Base-by-base conservation (phyloP, 2,888 invertebrate species). In the Lasius fuliginosus region DNA sequence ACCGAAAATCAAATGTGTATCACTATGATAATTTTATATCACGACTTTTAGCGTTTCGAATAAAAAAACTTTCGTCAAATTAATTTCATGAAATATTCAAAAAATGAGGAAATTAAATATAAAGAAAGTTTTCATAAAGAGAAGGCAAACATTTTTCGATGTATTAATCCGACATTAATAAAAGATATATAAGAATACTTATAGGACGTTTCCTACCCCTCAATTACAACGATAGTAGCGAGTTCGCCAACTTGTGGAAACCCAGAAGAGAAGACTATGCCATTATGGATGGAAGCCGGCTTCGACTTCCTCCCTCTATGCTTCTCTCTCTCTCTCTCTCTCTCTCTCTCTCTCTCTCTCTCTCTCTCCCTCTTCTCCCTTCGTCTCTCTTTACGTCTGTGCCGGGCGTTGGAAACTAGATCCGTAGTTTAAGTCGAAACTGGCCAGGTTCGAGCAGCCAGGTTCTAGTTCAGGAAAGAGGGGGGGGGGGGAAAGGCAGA, bases 391-490 rank as follows among this genome's bases (percentile, higher is more conserved):
- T 58, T 79, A 60, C 27, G 33, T 79, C 56, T 69, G 53, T n/a
- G n/a, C 30, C 42, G 65, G 42, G 53, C 64, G 62, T 65, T 68
- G 49, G 68, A 79, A 71, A 69, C 92, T 91, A 88, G 92, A 92
- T 92, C 90, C 91, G 86, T 86, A 90, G 92, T 89, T 88, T 75
- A 89, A 90, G 87, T 88, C 79, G 90, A 88, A 88, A 85, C 89
- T 89, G 86, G 88, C 87, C 88, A 75, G 75, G 85, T 81, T 73
- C 88, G 86, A 90, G 89, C 89, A 86, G 84, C 88, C 88, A 85
- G 89, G 90, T 89, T 88, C 89, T 90, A 90, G 91, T 91, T 87
- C 86, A 86, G 88, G 88, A 90, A 89, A n/a, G 18, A 33, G 33
- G 46, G 64, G 5, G 2, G 9, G 4, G 30, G 23, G 23, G 23